These are phyloP conservation scores for Coreoperca whiteheadi DNA, from an alignment of 2,113 vertebrate species.

Conservation along the genomic window DNA sequence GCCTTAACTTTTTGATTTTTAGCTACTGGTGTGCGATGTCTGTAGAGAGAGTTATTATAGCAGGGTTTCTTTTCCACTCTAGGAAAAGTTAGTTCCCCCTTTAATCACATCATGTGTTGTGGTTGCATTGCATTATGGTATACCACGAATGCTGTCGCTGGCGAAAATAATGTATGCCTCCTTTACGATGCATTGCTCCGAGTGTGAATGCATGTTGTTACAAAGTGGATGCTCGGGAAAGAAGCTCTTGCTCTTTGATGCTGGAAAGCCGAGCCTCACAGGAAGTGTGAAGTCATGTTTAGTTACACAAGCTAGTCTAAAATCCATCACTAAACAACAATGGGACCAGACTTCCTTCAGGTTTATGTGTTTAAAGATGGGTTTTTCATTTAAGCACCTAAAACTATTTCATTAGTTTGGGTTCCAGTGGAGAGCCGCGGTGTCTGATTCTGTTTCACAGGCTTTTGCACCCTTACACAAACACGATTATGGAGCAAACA, in stretches of 20 bases:
- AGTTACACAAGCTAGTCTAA: not conserved
- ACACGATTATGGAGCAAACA: conserved; percentile 32
- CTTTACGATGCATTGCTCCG: not conserved
- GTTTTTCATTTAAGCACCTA: conserved; percentile 40
- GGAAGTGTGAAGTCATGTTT: not conserved
- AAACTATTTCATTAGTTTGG: conserved; percentile 53
- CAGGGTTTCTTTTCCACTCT: not conserved
- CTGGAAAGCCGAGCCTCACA: not conserved
- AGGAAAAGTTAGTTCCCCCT: not conserved
- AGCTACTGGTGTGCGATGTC: conserved; percentile 4
- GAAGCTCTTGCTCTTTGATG: not conserved
- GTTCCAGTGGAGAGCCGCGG: conserved; percentile 40
- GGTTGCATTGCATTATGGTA: conserved; percentile 9
- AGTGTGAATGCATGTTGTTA: not conserved
- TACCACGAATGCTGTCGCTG: not conserved
- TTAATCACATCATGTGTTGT: not conserved
- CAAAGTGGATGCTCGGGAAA: not conserved
- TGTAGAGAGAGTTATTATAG: not conserved
- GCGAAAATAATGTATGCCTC: not conserved
- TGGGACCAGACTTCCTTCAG: not conserved
- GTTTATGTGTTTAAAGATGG: conserved; percentile 12
- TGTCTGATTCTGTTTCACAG: conserved; percentile 42
- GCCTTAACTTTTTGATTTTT: conserved; percentile 44
- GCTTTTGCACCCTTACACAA: conserved; percentile 36
- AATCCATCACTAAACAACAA: conserved; percentile 7